Base-by-base conservation (phyloP, 2,113 vertebrate genomes). In the Neolamprologus longior region DNA sequence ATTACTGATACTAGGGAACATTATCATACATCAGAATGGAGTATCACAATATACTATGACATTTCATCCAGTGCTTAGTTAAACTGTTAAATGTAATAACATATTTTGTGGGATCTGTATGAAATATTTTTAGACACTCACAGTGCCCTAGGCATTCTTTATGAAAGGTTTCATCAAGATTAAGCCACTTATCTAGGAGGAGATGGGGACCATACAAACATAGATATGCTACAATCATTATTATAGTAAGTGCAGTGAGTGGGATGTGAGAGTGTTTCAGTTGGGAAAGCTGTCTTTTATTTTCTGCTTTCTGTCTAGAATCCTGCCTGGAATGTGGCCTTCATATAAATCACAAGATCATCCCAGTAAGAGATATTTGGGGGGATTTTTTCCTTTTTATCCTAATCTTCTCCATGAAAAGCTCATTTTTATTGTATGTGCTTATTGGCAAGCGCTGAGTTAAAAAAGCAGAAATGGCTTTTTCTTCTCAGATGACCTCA, bases 151-250 rank as follows among this genome's bases (percentile, higher is more conserved):
- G 6, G 58, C 31, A 63, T 35, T 7, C 58, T 35, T 5, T 66
- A 66, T 37, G 31, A 66, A 66, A n/a, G 3, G 31, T 66, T 66
- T 66, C 31, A 66, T 66, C 31, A 66, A 35, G 17, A 66, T 37
- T 66, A n/a, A n/a, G 61, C 17, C 61, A 66, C 31, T 37, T 66
- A n/a, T 66, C 31, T 66, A 66, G 61, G 61, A 66, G 10, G 17
- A 66, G 61, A 37, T 66, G 6, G 17, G 31, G 61, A 66, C 31
- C 61, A 66, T 66, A 66, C 17, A 66, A 2, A 66, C 31, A 5
- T 66, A 37, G 61, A 66, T 66, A 66, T 66, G 61, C 10, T 66
- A 37, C 61, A 12, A n/a, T 37, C 17, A n/a, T n/a, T 66, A n/a
- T n/a, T 66, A 66, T 66, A 66, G 31, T n/a, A 37, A n/a, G 31